A percentile compares a stretch with the other conserved stretches of the same genome.
phyloP scores from a whole-genome alignment of 2,113 vertebrate genomes.

The Cinclus mexicanus region DNA sequence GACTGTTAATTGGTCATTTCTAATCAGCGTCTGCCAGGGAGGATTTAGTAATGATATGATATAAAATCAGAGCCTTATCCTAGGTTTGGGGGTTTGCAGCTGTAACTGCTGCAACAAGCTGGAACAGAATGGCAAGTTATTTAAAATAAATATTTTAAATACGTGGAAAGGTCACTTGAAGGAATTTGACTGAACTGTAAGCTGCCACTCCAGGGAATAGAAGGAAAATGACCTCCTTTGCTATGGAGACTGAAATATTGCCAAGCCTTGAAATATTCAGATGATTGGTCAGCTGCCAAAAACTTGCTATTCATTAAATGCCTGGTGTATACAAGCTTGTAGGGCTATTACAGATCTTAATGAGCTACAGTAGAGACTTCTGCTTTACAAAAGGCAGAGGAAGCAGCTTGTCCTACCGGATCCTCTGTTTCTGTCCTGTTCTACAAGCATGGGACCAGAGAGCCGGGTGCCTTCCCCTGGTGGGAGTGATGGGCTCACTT shows the following conservation, averaged over 20 bases:
- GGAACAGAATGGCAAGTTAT: not conserved
- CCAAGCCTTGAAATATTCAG: constrained; percentile 65
- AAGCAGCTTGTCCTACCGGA: not conserved
- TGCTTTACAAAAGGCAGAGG: not conserved
- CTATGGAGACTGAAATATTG: constrained; percentile 55
- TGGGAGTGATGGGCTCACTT: not conserved
- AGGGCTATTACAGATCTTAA: constrained; percentile 43
- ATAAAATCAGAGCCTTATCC: not conserved
- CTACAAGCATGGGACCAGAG: not conserved
- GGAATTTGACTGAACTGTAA: constrained; percentile 52
- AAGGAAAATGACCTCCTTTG: constrained; percentile 52
- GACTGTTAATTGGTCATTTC: constrained; percentile 24
- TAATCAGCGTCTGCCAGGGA: not conserved
- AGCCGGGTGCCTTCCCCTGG: not conserved
- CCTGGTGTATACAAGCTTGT: constrained; percentile 31
- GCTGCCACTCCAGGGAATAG: constrained; percentile 39
- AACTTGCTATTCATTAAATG: constrained; percentile 60
- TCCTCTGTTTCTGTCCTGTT: not conserved
- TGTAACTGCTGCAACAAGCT: not conserved
- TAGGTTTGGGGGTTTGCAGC: not conserved
- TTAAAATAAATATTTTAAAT: constrained; percentile 47
- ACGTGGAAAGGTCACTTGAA: constrained; percentile 36
- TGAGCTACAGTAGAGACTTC: constrained; percentile 14
- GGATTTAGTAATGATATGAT: not conserved
- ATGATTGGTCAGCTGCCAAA: constrained; percentile 66